These are phyloP conservation scores for Alfaro cultratus DNA, from an alignment of 2,797 vertebrate genomes.

Conservation along the genomic window DNA sequence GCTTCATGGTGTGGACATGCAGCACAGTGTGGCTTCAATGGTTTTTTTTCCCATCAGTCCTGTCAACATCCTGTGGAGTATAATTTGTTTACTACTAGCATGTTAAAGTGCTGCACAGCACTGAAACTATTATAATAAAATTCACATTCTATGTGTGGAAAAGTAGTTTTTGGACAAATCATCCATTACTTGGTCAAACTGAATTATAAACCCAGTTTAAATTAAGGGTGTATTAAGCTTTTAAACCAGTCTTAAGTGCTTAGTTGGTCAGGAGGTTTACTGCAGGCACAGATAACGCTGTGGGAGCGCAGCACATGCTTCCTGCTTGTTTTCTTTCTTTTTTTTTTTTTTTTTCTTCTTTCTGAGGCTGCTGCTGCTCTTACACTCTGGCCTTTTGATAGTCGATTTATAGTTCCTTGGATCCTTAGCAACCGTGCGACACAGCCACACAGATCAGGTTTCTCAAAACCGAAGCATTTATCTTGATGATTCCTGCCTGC, in stretches of 20 bases:
- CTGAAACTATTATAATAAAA: neutral
- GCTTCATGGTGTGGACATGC: conserved; percentile 50
- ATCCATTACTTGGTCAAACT: neutral
- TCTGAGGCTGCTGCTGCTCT: neutral
- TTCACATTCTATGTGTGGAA: too few relatives aligned
- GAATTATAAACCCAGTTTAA: neutral
- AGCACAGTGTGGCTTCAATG: conserved; percentile 5
- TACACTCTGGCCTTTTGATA: conserved; percentile 14
- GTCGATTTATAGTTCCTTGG: conserved; percentile 28
- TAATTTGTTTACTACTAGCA: neutral
- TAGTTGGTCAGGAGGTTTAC: neutral
- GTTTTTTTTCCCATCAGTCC: neutral
- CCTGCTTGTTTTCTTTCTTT: neutral
- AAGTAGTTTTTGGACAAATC: neutral
- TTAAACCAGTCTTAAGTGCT: neutral
- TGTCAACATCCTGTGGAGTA: neutral
- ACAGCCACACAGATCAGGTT: conserved; percentile 29
- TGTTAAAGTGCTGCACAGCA: neutral
- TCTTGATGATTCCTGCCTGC: conserved; percentile 32
- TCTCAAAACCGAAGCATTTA: conserved; percentile 35
- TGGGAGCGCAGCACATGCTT: conserved; percentile 35
- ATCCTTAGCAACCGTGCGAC: conserved; percentile 35
- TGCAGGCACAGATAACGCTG: conserved; percentile 9
- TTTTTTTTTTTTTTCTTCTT: neutral
- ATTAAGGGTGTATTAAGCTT: neutral